Percentiles rank a stretch among this genome's conserved stretches.
Conservation (phyloP, 35 echinoderm and acorn worm species). For the Patiria miniata region DNA sequence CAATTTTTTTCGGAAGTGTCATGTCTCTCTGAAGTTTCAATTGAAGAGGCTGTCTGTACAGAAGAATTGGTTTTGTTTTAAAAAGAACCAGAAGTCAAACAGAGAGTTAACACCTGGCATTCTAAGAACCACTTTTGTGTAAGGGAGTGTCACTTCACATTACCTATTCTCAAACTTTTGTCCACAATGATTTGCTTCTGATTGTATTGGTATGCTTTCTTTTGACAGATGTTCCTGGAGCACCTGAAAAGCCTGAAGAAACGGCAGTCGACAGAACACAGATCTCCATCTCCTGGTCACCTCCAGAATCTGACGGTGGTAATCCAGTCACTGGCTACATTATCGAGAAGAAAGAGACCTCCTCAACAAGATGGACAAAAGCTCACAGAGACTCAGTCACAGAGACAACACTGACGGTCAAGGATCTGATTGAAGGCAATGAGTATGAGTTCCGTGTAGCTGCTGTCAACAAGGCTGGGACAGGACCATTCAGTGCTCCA, state of each 20-base stretch:
- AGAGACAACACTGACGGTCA: conserved; percentile 79
- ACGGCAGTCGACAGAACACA: conserved; percentile 56
- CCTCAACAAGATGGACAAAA: conserved; percentile 76
- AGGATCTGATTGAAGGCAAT: conserved; percentile 57
- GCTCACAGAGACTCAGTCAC: conserved; percentile 67
- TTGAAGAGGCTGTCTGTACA: too few species aligned
- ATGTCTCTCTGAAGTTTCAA: too few species aligned
- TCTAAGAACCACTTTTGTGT: too few species aligned
- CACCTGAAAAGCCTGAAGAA: conserved; percentile 59
- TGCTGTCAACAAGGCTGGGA: conserved; percentile 78
- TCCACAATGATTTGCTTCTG: background rate
- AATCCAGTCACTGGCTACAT: conserved; percentile 83
- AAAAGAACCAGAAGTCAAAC: too few species aligned
- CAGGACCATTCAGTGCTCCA: conserved; percentile 75
- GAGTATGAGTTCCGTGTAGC: conserved; percentile 75
- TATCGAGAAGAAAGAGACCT: conserved; percentile 84
- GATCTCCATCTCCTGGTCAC: conserved; percentile 78
- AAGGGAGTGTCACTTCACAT: background rate
- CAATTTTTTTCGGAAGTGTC: too few species aligned
- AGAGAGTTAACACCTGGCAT: too few species aligned
- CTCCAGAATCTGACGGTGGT: conserved; percentile 74
- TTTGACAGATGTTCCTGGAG: conserved; percentile 61
- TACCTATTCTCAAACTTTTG: background rate
- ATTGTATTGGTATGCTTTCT: background rate
- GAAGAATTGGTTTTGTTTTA: too few species aligned